Conservation (phyloP, 2,113 vertebrate genomes). For the Anser brachyrhynchus region DNA sequence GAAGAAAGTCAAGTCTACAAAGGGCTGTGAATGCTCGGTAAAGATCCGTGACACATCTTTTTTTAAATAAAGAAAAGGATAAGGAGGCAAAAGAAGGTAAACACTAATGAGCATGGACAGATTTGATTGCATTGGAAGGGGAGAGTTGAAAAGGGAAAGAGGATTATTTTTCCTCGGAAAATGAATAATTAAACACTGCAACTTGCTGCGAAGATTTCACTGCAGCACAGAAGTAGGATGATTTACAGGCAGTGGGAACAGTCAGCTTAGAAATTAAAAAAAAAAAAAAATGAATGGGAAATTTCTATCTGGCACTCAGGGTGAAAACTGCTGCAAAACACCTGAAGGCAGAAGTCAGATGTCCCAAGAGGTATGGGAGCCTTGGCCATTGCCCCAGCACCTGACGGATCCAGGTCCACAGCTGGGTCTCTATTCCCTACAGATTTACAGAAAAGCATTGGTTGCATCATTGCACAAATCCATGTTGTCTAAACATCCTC, state of each 20-base stretch:
- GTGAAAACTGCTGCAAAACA: background rate
- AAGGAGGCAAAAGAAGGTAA: background rate
- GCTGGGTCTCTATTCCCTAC: background rate
- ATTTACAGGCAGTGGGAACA: background rate
- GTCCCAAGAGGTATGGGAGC: background rate
- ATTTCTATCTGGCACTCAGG: background rate
- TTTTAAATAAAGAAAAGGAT: background rate
- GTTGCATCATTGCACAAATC: background rate
- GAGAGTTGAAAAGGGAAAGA: background rate
- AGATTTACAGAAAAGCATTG: background rate
- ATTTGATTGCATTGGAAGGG: background rate
- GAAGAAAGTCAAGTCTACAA: background rate
- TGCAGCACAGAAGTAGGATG: background rate
- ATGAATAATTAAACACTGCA: slow-evolving; percentile 30
- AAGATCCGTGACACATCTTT: background rate
- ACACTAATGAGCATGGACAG: background rate
- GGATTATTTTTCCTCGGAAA: background rate
- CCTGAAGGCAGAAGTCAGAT: background rate
- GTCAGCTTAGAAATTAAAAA: background rate
- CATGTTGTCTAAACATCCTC: background rate
- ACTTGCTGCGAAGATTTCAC: background rate
- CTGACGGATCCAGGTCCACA: background rate
- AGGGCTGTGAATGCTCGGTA: background rate
- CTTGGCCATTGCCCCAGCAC: background rate
- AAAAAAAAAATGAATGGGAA: background rate